Evolutionary conservation across 53 echinoderm and acorn worm genomes (phyloP), one percentile per base, ranked within the genome.

Genomic region (Holothuria scabra): DNA sequence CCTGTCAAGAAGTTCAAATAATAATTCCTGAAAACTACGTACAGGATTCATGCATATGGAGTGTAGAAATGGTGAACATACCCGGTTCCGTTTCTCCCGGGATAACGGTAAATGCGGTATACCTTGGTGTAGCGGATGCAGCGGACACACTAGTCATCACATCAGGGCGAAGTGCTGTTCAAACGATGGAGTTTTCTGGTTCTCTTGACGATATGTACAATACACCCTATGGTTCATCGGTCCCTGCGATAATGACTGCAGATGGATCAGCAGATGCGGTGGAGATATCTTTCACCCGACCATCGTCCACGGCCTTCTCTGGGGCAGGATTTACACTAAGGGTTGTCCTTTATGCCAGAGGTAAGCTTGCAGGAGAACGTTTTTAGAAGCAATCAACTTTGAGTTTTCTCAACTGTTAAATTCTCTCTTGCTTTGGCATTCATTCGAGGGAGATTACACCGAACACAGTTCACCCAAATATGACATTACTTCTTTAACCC

Each of bases 1-100:
- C 76, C 12, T 76, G 76, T 26, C 76, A 56, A 26, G 76, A 76
- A 19, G 25, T 48, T 23, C 49, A 76, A 26, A 76, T 76, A 28
- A 14, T 52, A 22, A 56, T 76, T 7, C 76, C 56, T 5, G 24
- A 4, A 10, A 9, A 52, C 26, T 76, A 76, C 76, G 10, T 1
- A 12, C 12, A 48, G 14, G 76, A 52, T 28, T 49, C 76, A 48
- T 76, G 76, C 12, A 76, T 30, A 6, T 76, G 76, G 76, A 2
- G 56, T 30, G 56, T 76, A 1, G 76, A 49, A 29, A 26, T 52
- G 24, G n/a, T 24, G 9, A 37, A 72, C 1, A 22, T 72, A 72
- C 55, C 55, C 12, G 28, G 31, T 20, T 8, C 7, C 41, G 10
- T 41, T 41, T 41, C 41, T 41, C 7, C 41, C 2, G 76, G 76